Evolutionary conservation across 2,113 vertebrate genomes (phyloP).

Genomic region (Orycteropus afer): DNA sequence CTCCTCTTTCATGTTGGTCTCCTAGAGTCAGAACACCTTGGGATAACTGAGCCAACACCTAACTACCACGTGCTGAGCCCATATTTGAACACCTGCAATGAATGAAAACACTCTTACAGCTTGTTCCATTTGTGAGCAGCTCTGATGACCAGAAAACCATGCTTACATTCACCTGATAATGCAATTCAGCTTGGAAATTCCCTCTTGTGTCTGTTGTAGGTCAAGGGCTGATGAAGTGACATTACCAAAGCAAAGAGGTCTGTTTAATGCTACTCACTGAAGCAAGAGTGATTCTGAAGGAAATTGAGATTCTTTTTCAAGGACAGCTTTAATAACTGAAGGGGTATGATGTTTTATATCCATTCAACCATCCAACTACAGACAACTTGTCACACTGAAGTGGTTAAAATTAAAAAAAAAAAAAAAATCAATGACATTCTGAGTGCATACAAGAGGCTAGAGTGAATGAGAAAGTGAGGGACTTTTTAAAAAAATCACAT

Average conservation of each 20-base stretch:
- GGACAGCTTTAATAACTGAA: conserved; percentile 72
- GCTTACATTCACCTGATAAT: not conserved
- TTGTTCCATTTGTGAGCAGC: not conserved
- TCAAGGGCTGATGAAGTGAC: conserved; percentile 62
- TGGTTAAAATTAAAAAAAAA: not conserved
- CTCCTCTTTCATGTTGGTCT: not conserved
- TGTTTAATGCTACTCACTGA: conserved; percentile 61
- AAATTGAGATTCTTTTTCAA: conserved; percentile 75
- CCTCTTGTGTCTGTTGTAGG: conserved; percentile 39
- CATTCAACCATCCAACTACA: conserved; percentile 32
- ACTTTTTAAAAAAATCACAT: not conserved
- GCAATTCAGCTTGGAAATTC: conserved; percentile 33
- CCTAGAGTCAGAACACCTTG: not conserved
- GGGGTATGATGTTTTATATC: conserved; percentile 51
- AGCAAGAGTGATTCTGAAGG: conserved; percentile 64
- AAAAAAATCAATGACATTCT: conserved; percentile 60
- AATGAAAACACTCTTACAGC: conserved; percentile 21
- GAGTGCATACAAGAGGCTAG: conserved; percentile 40
- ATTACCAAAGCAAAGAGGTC: conserved; percentile 64
- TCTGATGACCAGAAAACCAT: conserved; percentile 16
- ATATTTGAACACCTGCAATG: not conserved
- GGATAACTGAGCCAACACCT: not conserved
- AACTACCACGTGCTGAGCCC: not conserved
- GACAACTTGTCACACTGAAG: conserved; percentile 58
- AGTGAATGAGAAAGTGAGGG: conserved; percentile 22